phyloP scores from a whole-genome alignment of 30 jellyfish, hydroid and myxozoan genomes.

The Pseudorhiza aurosa region DNA sequence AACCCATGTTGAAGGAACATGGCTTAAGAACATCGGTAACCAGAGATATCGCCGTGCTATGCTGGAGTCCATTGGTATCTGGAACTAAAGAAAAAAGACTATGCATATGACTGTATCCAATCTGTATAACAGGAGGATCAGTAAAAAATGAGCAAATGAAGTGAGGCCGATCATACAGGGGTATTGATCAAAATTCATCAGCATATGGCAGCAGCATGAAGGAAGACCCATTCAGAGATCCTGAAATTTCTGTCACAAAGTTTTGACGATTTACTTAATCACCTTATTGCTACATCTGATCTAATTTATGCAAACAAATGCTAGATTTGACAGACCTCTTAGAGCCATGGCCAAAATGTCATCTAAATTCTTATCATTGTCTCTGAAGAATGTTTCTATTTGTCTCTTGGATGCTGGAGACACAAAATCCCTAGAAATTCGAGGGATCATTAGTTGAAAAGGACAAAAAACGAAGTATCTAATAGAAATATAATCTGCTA shows the following conservation, averaged over 20 bases:
- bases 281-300: background rate
- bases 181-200: too few relatives aligned
- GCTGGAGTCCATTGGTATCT: background rate
- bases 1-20: background rate
- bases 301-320: background rate
- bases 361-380: slow-evolving; percentile 34
- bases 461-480: background rate
- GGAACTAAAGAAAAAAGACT: slow-evolving; percentile 18
- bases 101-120: background rate
- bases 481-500: background rate
- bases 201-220: too few relatives aligned
- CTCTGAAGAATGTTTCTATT: background rate
- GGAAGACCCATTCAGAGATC: background rate
- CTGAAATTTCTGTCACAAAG: background rate
- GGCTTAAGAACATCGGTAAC: background rate
- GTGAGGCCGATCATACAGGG: too few relatives aligned
- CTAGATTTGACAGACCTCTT: slow-evolving; percentile 11
- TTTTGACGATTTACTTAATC: background rate
- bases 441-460: background rate
- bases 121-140: background rate
- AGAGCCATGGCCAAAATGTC: slow-evolving; percentile 44
- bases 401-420: slow-evolving; percentile 17
- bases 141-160: too few relatives aligned
- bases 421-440: slow-evolving; percentile 13
- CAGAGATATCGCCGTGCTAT: background rate